These are phyloP conservation scores for Trichomycterus rosablanca DNA, from an alignment of 2,113 vertebrate genomes.

Conservation along the genomic window DNA sequence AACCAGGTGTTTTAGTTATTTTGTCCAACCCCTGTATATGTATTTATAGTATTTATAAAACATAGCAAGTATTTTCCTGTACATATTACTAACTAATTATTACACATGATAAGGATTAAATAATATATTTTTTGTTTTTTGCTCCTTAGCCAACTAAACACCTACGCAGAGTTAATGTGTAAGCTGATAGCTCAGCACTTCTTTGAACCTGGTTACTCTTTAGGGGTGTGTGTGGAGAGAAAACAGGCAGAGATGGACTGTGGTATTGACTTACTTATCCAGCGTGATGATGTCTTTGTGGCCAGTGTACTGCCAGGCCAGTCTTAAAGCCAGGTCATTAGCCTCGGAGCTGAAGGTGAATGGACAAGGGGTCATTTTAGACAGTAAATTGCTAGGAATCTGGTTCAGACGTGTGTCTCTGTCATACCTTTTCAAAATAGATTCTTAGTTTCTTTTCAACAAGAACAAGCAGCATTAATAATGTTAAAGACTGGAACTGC, in stretches of 20 bases:
- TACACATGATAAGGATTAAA: too few relatives aligned
- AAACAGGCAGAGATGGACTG: conserved; percentile 17
- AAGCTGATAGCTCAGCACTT: conserved; percentile 35
- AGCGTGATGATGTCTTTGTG: conserved; percentile 88
- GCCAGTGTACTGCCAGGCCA: conserved; percentile 82
- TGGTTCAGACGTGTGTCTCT: too few relatives aligned
- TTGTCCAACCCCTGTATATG: too few relatives aligned
- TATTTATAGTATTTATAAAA: too few relatives aligned
- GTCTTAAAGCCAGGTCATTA: conserved; percentile 90
- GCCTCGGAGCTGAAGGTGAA: conserved; percentile 85
- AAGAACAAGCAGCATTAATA: too few relatives aligned
- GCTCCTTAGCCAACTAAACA: conserved; percentile 5
- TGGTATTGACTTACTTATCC: conserved; percentile 81
- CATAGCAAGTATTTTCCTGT: too few relatives aligned
- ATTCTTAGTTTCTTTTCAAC: too few relatives aligned
- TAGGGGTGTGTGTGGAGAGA: conserved; percentile 15
- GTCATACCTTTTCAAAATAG: too few relatives aligned
- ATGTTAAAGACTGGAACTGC: too few relatives aligned
- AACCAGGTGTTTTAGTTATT: too few relatives aligned
- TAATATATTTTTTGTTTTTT: too few relatives aligned
- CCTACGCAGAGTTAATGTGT: conserved; percentile 39
- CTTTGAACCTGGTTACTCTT: conserved; percentile 43
- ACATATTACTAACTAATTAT: too few relatives aligned
- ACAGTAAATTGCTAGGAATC: conserved; percentile 56
- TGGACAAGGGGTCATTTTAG: conserved; percentile 50